Percentiles rank a stretch among this genome's conserved stretches.
phyloP scores from a whole-genome alignment of 2,888 invertebrate species.

The Syrphus vitripennis region DNA sequence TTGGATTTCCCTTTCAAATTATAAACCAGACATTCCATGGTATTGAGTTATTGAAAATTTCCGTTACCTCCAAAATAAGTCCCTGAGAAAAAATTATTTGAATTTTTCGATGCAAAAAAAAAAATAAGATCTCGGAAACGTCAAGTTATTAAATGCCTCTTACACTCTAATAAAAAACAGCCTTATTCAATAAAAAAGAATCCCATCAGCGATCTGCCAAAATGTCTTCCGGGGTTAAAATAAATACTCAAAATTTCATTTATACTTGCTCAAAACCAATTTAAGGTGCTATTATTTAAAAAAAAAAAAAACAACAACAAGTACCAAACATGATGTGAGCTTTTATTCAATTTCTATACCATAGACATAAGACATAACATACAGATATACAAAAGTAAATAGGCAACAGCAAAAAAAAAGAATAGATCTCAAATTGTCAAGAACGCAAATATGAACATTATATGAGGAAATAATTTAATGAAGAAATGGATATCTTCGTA shows the following conservation, averaged over 20 bases:
- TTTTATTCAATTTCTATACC: neutral
- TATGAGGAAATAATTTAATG: neutral
- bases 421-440: neutral
- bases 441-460: neutral
- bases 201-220: too few species aligned
- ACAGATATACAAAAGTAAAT: neutral
- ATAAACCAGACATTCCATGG: too few species aligned
- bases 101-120: too few species aligned
- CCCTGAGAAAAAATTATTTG: too few species aligned
- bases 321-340: neutral
- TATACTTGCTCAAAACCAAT: neutral
- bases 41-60: too few species aligned
- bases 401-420: neutral
- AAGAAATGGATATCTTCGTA: neutral
- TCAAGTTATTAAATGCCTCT: too few species aligned
- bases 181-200: too few species aligned
- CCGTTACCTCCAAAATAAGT: too few species aligned
- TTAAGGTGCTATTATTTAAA: neutral
- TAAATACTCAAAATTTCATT: neutral
- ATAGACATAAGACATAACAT: neutral
- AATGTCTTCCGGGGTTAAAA: neutral
- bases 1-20: too few species aligned
- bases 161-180: too few species aligned
- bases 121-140: too few species aligned
- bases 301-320: neutral